Conservation (phyloP, 1,140 invertebrate species). For the Euura lappo region DNA sequence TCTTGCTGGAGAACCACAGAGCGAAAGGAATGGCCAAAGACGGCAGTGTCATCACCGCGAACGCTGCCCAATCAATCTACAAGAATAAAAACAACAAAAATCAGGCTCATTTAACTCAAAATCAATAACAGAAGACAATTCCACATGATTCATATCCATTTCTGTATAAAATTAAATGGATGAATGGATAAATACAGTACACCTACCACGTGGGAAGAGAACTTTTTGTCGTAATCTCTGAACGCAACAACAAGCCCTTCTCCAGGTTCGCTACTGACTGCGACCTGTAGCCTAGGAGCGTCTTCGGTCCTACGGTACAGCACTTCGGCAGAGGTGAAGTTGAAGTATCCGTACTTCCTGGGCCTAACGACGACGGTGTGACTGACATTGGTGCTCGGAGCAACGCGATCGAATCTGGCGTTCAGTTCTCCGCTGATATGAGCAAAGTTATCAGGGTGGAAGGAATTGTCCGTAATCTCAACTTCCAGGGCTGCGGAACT, state of each 20-base stretch:
- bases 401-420: constrained; percentile 86
- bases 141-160: background rate
- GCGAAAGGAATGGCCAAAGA: constrained; percentile 93
- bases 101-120: background rate
- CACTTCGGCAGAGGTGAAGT: constrained; percentile 95
- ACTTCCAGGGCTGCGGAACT: constrained; percentile 88
- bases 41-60: constrained; percentile 95
- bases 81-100: constrained; percentile 39
- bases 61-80: constrained; percentile 93
- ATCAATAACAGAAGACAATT: constrained; percentile 10
- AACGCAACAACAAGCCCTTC: constrained; percentile 95
- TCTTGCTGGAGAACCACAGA: constrained; percentile 94
- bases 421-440: constrained; percentile 84
- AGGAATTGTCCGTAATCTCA: constrained; percentile 86
- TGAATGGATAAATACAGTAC: constrained; percentile 17
- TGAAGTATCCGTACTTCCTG: constrained; percentile 91
- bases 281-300: constrained; percentile 77
- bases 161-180: constrained; percentile 14
- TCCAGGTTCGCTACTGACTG: constrained; percentile 93
- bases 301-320: constrained; percentile 86
- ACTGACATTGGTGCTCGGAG: constrained; percentile 90
- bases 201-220: constrained; percentile 93
- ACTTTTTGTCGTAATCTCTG: constrained; percentile 96
- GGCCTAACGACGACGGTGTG: constrained; percentile 93
- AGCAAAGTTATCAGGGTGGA: constrained; percentile 88